phyloP scores from a whole-genome alignment of 2,888 invertebrate genomes.

The Stenichneumon culpator region DNA sequence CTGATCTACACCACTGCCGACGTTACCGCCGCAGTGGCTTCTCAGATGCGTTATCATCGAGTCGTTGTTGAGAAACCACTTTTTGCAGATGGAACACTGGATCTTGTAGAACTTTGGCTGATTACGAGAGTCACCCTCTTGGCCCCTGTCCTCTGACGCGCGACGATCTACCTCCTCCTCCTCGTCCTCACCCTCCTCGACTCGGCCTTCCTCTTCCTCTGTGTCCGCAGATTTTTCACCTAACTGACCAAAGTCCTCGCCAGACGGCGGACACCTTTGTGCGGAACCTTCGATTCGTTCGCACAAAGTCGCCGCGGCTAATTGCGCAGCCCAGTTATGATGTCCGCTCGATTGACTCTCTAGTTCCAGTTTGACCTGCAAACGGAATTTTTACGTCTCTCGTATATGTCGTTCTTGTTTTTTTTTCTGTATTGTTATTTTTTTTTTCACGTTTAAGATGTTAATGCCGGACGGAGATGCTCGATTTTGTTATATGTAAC shows the following conservation, averaged over 20 bases:
- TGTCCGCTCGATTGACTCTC: slow-evolving; percentile 80
- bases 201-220: not conserved
- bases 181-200: slow-evolving; percentile 16
- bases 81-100: slow-evolving; percentile 82
- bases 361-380: slow-evolving; percentile 81
- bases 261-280: slow-evolving; percentile 73
- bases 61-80: slow-evolving; percentile 84
- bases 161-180: slow-evolving; percentile 1
- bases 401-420: slow-evolving; percentile 19
- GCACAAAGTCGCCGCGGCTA: slow-evolving; percentile 76
- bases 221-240: slow-evolving; percentile 13
- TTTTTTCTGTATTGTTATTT: slow-evolving; percentile 11
- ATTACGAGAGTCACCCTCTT: slow-evolving; percentile 28
- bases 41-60: slow-evolving; percentile 83
- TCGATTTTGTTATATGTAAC: slow-evolving; percentile 26
- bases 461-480: slow-evolving; percentile 16
- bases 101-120: slow-evolving; percentile 82
- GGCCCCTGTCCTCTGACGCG: slow-evolving; percentile 8
- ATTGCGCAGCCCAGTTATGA: slow-evolving; percentile 80
- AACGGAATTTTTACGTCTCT: slow-evolving; percentile 57
- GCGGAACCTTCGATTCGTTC: slow-evolving; percentile 79
- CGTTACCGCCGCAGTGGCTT: slow-evolving; percentile 77
- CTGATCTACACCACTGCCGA: slow-evolving; percentile 73
- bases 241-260: slow-evolving; percentile 2
- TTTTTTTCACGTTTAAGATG: slow-evolving; percentile 24